A percentile compares a stretch with the other conserved stretches of the same genome.
Conservation (phyloP, 2,797 vertebrate species). For the Coccyzus lansbergi region DNA sequence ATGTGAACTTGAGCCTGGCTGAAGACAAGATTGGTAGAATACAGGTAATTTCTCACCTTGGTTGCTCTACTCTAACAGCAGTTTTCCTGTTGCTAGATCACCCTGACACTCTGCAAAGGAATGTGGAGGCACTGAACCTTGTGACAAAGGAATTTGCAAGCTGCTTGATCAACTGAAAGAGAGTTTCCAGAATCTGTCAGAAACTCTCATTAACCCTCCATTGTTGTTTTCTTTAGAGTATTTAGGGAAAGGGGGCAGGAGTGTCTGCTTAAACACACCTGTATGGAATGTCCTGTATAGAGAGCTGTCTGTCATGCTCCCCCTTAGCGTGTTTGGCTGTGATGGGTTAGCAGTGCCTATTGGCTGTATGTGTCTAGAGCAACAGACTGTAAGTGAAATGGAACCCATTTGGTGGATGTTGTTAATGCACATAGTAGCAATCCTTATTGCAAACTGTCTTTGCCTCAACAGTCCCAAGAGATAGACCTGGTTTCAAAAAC, state of each 20-base stretch:
- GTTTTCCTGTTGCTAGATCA: slow-evolving; percentile 18
- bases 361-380: rapidly evolving
- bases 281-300: neutral
- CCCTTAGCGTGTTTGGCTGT: neutral
- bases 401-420: neutral
- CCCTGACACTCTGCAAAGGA: slow-evolving; percentile 24
- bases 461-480: neutral
- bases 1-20: neutral
- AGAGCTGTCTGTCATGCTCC: neutral
- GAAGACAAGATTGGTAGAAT: neutral
- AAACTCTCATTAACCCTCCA: neutral
- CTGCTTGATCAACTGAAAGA: neutral
- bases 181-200: slow-evolving; percentile 14
- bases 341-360: neutral
- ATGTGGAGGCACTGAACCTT: slow-evolving; percentile 43
- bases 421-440: neutral
- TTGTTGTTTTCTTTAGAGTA: neutral
- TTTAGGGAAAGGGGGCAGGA: neutral
- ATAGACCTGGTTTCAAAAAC: neutral
- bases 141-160: slow-evolving; percentile 25
- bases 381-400: neutral
- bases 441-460: neutral
- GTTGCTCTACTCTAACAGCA: slow-evolving; percentile 42
- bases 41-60: neutral
- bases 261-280: neutral